Conservation (phyloP, 2,797 vertebrate species). For the Enoplosus armatus region DNA sequence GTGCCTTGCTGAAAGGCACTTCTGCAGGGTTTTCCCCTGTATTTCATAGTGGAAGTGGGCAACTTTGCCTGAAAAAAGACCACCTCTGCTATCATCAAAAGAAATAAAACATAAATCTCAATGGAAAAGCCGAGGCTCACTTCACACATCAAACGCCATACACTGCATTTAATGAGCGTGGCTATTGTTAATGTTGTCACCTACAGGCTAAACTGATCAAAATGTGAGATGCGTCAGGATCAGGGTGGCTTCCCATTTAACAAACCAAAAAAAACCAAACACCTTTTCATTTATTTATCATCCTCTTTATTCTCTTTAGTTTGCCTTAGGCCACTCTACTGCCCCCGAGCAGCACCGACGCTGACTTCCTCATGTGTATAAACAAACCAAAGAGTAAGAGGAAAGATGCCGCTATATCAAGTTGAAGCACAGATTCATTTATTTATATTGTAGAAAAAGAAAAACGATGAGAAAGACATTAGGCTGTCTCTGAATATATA, state of each 20-base stretch:
- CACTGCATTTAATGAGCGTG: background rate
- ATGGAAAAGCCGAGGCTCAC: background rate
- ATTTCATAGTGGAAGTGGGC: background rate
- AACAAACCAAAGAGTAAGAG: slow-evolving; percentile 3
- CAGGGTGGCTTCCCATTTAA: background rate
- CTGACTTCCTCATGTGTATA: background rate
- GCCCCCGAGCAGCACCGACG: background rate
- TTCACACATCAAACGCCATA: background rate
- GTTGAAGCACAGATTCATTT: background rate
- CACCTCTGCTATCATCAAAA: background rate
- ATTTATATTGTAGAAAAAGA: background rate
- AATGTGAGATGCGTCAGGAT: background rate
- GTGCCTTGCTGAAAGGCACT: background rate
- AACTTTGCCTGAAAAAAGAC: background rate
- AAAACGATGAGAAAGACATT: background rate
- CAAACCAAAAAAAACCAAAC: too few relatives aligned
- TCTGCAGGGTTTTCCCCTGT: slow-evolving; percentile 1
- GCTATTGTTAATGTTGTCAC: background rate
- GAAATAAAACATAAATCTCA: background rate
- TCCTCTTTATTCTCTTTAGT: slow-evolving; percentile 14
- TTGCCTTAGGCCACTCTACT: background rate
- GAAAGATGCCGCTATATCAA: background rate
- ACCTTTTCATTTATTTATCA: slow-evolving; percentile 32
- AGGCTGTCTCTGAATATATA: slow-evolving; percentile 3
- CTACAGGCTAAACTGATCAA: background rate